Percentiles rank a stretch among this genome's conserved stretches.
These are phyloP conservation scores for Ctenoplectra terminalis DNA, from an alignment of 1,140 invertebrate species.

Conservation along the genomic window DNA sequence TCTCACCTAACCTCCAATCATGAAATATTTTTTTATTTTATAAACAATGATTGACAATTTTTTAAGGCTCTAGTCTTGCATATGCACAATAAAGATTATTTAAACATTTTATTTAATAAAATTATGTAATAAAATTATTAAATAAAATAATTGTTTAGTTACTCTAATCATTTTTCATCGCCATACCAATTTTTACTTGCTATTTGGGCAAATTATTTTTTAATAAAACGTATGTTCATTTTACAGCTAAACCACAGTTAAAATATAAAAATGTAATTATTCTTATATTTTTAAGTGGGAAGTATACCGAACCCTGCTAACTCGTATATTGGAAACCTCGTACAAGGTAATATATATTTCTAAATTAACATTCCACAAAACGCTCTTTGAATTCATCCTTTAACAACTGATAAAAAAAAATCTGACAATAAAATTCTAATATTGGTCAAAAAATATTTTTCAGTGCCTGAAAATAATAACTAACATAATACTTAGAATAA, in stretches of 20 bases:
- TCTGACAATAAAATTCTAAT: too few relatives aligned
- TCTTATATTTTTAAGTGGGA: slow-evolving; percentile 47
- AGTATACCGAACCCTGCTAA: slow-evolving; percentile 49
- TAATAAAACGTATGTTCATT: not conserved
- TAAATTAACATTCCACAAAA: not conserved
- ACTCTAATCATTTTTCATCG: not conserved
- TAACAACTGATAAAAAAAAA: not conserved
- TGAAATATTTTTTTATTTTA: not conserved
- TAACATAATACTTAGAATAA: too few relatives aligned
- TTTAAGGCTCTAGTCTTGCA: not conserved
- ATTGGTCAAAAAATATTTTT: too few relatives aligned
- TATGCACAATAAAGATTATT: too few relatives aligned
- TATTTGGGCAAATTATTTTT: not conserved
- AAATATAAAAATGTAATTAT: slow-evolving; percentile 15
- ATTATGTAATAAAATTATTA: too few relatives aligned
- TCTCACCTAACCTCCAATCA: slow-evolving; percentile 26
- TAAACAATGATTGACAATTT: not conserved
- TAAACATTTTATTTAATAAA: too few relatives aligned
- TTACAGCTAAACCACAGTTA: slow-evolving; percentile 37
- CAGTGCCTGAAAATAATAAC: too few relatives aligned
- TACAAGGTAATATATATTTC: slow-evolving; percentile 66
- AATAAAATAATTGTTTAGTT: not conserved
- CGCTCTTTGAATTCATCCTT: not conserved
- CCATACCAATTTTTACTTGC: not conserved
- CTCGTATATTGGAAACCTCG: slow-evolving; percentile 50